Base-by-base conservation (phyloP, 2,888 invertebrate species). In the Notodonta dromedarius region DNA sequence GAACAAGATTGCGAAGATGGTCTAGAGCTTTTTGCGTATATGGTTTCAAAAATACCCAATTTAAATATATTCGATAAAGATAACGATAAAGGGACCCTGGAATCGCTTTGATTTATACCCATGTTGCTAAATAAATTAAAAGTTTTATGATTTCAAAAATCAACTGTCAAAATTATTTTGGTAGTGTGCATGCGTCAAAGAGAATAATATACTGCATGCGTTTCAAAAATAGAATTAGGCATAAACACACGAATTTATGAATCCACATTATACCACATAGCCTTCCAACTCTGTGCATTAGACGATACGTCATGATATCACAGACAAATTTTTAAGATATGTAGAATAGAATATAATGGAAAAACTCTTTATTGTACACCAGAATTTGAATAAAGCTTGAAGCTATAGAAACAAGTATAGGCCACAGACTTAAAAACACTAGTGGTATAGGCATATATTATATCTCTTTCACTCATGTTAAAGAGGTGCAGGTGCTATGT, bases 61-160 rank as follows among this genome's bases (percentile, higher is more conserved):
- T 82, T 87, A 48, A 90, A 73, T 62, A 91, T 74, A 77, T 88
- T 88, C 9, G 80, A 77, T 60, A 90, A 65, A 48, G 83, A 81
- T 53, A 91, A 57, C 52, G 80, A 78, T 56, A 79, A 70, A n/a
- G 77, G 79, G 60, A 76, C 76, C 56, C 75, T 76, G 0, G 57
- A 54, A 42, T 50, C 54, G 58, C 56, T 61, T 64, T 65, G 62
- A 52, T 70, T 58, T 65, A 70, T 53, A 66, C 70, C 60, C 75
- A 70, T 70, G 56, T 67, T 63, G 61, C 35, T 52, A 40, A 40
- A 42, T 53, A 46, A 16, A 14, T 39, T 50, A 51, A 51, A 42
- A 40, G 16, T 52, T 58, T 8, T 35, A 53, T 44, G 44, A 52
- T 55, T 48, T 32, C 39, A 39, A 56, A n/a, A 51, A 55, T 24